Base-by-base conservation (phyloP, 2,113 vertebrate genomes). In the Panurus biarmicus region DNA sequence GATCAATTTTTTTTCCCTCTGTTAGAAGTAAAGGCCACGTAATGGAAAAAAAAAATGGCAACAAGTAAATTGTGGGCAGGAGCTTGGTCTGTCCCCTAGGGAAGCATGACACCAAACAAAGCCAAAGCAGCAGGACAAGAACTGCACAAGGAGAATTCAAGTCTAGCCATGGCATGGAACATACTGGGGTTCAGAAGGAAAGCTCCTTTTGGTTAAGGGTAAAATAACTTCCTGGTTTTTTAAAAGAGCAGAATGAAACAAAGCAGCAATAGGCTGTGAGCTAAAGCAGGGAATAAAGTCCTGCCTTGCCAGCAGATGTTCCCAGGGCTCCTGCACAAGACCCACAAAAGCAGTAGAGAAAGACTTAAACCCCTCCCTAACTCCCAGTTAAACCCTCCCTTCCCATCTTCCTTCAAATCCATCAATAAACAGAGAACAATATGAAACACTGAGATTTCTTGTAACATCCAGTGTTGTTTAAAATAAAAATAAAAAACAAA, bases 1-100 rank as follows among this genome's bases (percentile, higher is more conserved):
- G 74, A 91, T 87, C 89, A 51, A 83, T 93, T 71, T 90, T 81
- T 70, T n/a, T n/a, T n/a, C n/a, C n/a, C 51, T 80, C 51, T 83
- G 40, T 31, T 25, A 80, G 9, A 47, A 70, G 44, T 22, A 54
- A 83, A 75, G 70, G 67, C 51, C 71, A 51, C 5, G 14, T 31
- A 85, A 78, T 6, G 5, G 47, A 31, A 64, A 87, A 83, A 64
- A 78, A 61, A 51, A 64, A 33, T 1, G n/a, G 67, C 47, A 93
- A 36, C 47, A 78, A 87, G 10, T 40, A 85, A 65, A 25, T 11
- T 54, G 25, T 9, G 29, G 61, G 62, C 2, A 50, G 66, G 42
- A 89, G 58, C 26, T 79, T 0, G 0, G n/a, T 40, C 23, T 60
- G 58, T 42, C 35, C 47, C 22, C 3, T 58, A 31, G 33, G 22